Conservation (phyloP, 2,888 invertebrate genomes). For the Drosophila greeni region DNA sequence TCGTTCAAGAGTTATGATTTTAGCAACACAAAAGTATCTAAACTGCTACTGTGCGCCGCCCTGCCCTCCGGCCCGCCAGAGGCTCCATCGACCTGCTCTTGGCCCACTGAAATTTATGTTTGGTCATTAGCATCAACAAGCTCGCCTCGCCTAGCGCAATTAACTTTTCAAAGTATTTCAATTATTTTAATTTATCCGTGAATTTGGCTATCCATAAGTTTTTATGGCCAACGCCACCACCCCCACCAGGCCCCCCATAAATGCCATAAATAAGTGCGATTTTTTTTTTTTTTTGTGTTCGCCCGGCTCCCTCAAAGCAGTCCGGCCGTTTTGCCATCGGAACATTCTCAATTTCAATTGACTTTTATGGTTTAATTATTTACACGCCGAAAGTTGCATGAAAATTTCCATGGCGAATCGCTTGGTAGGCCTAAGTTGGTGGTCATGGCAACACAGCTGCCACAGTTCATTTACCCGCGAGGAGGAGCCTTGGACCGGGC, state of each 20-base stretch:
- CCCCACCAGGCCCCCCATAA: conserved; percentile 11
- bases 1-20: too few relatives aligned
- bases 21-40: too few relatives aligned
- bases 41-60: too few relatives aligned
- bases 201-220: conserved; percentile 60
- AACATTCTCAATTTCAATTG: conserved; percentile 41
- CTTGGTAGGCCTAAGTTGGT: conserved; percentile 43
- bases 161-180: conserved; percentile 68
- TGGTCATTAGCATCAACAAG: conserved; percentile 68
- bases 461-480: conserved; percentile 63
- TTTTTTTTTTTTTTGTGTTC: neutral
- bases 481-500: conserved; percentile 26
- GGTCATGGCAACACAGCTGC: conserved; percentile 48
- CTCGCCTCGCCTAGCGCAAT: conserved; percentile 59
- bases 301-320: conserved; percentile 14
- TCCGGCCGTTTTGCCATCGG: conserved; percentile 12
- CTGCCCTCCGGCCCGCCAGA: conserved; percentile 14
- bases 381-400: conserved; percentile 55
- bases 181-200: conserved; percentile 71
- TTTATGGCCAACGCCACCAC: conserved; percentile 41
- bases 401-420: conserved; percentile 54
- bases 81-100: conserved; percentile 28
- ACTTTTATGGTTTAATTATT: conserved; percentile 62
- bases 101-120: conserved; percentile 62
- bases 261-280: conserved; percentile 44